Percentiles rank a stretch among this genome's conserved stretches.
These are phyloP conservation scores for Gallinago media DNA, from an alignment of 2,113 vertebrate species.

Conservation along the genomic window DNA sequence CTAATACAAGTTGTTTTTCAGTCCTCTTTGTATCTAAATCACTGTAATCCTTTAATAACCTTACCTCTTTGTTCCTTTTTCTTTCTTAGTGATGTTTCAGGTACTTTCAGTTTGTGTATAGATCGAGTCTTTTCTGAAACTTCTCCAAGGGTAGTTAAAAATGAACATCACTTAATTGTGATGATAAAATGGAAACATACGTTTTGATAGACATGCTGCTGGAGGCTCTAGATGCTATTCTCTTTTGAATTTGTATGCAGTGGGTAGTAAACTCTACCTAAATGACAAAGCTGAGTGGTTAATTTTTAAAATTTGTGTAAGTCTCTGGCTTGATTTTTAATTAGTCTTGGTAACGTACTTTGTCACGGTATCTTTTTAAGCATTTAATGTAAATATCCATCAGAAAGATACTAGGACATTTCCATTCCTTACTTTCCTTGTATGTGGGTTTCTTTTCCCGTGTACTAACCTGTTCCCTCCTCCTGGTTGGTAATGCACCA, in stretches of 20 bases:
- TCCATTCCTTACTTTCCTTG: not conserved
- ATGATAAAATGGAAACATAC: not conserved
- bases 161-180: not conserved
- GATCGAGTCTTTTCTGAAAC: not conserved
- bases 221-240: not conserved
- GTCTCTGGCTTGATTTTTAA: not conserved
- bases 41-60: not conserved
- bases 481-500: not conserved
- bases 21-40: not conserved
- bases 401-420: not conserved
- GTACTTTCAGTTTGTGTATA: not conserved
- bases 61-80: not conserved
- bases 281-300: not conserved
- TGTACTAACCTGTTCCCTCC: not conserved
- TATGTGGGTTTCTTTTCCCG: not conserved
- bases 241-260: not conserved
- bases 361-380: not conserved
- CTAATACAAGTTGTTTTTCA: not conserved
- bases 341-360: not conserved
- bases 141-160: not conserved
- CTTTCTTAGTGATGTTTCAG: not conserved
- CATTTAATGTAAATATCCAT: not conserved
- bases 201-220: not conserved
- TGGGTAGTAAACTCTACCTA: not conserved
- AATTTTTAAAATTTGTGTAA: not conserved